phyloP scores from a whole-genome alignment of 2,888 invertebrate species.

The Drosophila mayaguana region DNA sequence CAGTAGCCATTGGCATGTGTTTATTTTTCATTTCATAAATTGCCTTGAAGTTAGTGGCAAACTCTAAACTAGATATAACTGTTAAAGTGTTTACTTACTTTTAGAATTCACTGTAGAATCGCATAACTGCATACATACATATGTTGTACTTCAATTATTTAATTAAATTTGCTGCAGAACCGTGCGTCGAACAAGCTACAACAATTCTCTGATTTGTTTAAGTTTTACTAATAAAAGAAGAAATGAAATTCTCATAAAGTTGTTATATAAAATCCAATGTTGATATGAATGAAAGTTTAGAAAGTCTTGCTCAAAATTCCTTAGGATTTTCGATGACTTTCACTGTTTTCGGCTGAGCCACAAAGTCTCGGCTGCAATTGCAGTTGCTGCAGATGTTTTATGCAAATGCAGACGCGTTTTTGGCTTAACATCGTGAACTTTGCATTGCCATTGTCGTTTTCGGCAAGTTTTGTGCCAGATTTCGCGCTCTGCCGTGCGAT shows the following conservation, averaged over 20 bases:
- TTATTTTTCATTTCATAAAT: no score
- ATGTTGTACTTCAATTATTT: no score
- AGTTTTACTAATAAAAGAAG: no score
- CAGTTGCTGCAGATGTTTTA: constrained; percentile 25
- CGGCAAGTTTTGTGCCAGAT: constrained; percentile 46
- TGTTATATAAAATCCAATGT: constrained; percentile 10
- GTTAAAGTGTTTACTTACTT: no score
- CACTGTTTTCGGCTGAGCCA: constrained; percentile 13
- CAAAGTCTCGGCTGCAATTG: constrained; percentile 11
- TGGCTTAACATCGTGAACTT: constrained; percentile 59
- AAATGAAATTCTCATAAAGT: background rate
- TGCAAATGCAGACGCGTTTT: constrained; percentile 51
- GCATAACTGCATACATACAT: no score
- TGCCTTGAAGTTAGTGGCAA: no score
- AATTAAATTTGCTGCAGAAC: no score
- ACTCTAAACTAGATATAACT: no score
- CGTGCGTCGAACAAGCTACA: no score
- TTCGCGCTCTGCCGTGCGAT: constrained; percentile 46
- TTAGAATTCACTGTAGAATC: no score
- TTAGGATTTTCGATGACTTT: constrained; percentile 39
- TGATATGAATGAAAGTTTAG: constrained; percentile 17
- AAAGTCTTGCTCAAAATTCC: constrained; percentile 38
- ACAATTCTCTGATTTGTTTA: no score
- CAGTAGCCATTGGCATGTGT: no score
- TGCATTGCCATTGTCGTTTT: constrained; percentile 37